Percentiles rank a stretch among this genome's conserved stretches.
Conservation (phyloP, 2,797 vertebrate species). For the Sylvia borin region DNA sequence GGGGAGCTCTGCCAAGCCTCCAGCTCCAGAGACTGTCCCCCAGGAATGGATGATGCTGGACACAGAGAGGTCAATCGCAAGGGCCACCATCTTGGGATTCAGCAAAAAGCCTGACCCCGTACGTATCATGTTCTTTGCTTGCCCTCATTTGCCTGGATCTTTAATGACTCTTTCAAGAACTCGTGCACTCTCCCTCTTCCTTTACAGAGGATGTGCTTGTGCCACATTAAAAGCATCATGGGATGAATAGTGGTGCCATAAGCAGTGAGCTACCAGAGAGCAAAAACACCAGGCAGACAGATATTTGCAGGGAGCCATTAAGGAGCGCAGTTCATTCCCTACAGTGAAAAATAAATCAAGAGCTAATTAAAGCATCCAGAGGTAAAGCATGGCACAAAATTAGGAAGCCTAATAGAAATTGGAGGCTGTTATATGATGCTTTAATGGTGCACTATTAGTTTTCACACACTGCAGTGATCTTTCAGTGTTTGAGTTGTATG, state of each 20-base stretch:
- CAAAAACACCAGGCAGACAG: slow-evolving; percentile 45
- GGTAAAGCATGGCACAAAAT: slow-evolving; percentile 62
- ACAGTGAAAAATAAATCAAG: slow-evolving; percentile 68
- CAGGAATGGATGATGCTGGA: slow-evolving; percentile 24
- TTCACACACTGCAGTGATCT: slow-evolving; percentile 32
- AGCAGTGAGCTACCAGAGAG: slow-evolving; percentile 13
- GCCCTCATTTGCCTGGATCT: background rate
- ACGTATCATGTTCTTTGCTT: background rate
- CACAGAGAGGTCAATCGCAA: background rate
- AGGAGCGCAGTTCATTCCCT: slow-evolving; percentile 48
- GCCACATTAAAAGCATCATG: background rate
- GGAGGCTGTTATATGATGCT: slow-evolving; percentile 9
- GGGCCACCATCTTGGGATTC: slow-evolving; percentile 76
- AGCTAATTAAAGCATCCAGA: slow-evolving; percentile 71
- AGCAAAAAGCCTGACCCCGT: background rate
- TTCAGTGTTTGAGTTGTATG: slow-evolving; percentile 24
- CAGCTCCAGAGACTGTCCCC: slow-evolving; percentile 11
- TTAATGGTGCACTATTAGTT: slow-evolving; percentile 53
- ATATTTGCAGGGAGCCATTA: slow-evolving; percentile 63
- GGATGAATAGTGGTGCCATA: slow-evolving; percentile 20
- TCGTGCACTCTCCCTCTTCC: background rate
- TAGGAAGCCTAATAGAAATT: slow-evolving; percentile 55
- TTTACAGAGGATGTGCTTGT: background rate
- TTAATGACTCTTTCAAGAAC: background rate
- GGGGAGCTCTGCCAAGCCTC: slow-evolving; percentile 10